Evolutionary conservation across 1,140 invertebrate genomes (phyloP).

Genomic region (Magallana angulata): DNA sequence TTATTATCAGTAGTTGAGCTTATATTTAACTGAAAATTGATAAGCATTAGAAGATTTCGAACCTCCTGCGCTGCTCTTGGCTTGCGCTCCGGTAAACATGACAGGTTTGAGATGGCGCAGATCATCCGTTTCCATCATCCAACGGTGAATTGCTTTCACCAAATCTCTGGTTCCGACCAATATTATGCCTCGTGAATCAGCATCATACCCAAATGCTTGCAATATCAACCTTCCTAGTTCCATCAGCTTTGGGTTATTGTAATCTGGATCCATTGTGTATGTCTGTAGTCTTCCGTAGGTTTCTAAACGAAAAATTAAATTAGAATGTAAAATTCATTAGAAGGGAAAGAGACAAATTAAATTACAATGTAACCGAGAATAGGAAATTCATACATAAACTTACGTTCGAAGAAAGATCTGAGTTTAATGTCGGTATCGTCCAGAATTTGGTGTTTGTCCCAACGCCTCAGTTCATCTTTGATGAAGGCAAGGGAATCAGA

Average conservation of each 20-base stretch:
- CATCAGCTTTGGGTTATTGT: slow-evolving; percentile 67
- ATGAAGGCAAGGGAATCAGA: slow-evolving; percentile 65
- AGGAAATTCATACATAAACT: neutral
- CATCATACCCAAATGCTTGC: slow-evolving; percentile 55
- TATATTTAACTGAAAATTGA: neutral
- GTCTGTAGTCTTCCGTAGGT: slow-evolving; percentile 48
- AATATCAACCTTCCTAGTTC: slow-evolving; percentile 59
- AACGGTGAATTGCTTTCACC: slow-evolving; percentile 58
- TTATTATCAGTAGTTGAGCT: neutral
- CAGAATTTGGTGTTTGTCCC: slow-evolving; percentile 38
- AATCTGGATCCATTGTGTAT: slow-evolving; percentile 34
- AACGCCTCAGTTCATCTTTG: slow-evolving; percentile 45
- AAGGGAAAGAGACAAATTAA: too few species aligned
- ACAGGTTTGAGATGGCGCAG: slow-evolving; percentile 63
- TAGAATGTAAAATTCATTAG: too few species aligned
- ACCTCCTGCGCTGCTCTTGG: slow-evolving; percentile 66
- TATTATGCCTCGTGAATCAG: slow-evolving; percentile 66
- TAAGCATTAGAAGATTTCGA: neutral
- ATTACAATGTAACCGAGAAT: too few species aligned
- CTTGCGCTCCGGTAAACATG: slow-evolving; percentile 65
- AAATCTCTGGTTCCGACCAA: slow-evolving; percentile 71
- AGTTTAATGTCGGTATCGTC: slow-evolving; percentile 60
- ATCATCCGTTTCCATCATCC: slow-evolving; percentile 65
- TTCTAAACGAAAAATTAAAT: slow-evolving; percentile 51
- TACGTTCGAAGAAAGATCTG: slow-evolving; percentile 62